A percentile compares a stretch with the other conserved stretches of the same genome.
These are phyloP conservation scores for Protaetia brevitarsis DNA, from an alignment of 1,140 invertebrate species.

Conservation along the genomic window DNA sequence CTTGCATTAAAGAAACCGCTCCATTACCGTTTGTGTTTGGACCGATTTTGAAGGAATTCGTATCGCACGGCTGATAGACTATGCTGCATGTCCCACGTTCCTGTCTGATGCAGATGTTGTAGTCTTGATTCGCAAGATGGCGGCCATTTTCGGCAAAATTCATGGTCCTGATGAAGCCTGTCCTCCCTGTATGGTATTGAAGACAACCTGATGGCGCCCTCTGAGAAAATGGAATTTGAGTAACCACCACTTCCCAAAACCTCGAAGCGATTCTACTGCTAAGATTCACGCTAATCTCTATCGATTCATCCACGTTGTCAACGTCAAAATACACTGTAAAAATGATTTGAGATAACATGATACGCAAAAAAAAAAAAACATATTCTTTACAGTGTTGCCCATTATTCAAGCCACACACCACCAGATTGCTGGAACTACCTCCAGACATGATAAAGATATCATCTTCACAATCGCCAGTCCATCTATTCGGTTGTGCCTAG, in stretches of 20 bases:
- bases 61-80: slow-evolving; percentile 70
- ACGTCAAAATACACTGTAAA: slow-evolving; percentile 66
- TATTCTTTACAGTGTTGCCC: slow-evolving; percentile 71
- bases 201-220: slow-evolving; percentile 70
- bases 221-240: slow-evolving; percentile 64
- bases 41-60: slow-evolving; percentile 73
- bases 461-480: slow-evolving; percentile 73
- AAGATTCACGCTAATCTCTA: slow-evolving; percentile 57
- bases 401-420: slow-evolving; percentile 76
- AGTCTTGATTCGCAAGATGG: slow-evolving; percentile 74
- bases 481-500: slow-evolving; percentile 77
- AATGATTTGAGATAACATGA: too few relatives aligned
- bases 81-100: slow-evolving; percentile 70
- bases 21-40: slow-evolving; percentile 41
- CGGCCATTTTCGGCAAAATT: slow-evolving; percentile 78
- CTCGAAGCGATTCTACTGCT: slow-evolving; percentile 58
- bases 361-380: too few relatives aligned
- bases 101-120: slow-evolving; percentile 71
- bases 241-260: slow-evolving; percentile 72
- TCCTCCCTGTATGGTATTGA: slow-evolving; percentile 61
- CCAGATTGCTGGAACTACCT: slow-evolving; percentile 56
- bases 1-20: slow-evolving; percentile 26
- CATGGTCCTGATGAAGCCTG: slow-evolving; percentile 66
- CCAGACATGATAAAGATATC: slow-evolving; percentile 65
- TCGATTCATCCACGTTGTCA: slow-evolving; percentile 52